Conservation (phyloP, 2,113 vertebrate genomes). For the Axis porcinus region DNA sequence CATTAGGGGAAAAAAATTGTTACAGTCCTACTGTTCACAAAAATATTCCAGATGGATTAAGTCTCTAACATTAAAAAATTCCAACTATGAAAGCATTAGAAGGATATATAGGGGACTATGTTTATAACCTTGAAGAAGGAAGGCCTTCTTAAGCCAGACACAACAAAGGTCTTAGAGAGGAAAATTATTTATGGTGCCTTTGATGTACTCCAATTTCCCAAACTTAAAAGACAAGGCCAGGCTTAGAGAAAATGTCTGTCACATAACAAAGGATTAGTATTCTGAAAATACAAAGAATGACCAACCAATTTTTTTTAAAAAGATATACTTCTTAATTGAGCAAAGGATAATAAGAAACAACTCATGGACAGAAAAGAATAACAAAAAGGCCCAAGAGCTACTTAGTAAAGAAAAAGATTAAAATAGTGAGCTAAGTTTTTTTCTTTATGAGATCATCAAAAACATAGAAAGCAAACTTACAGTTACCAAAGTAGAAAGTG, state of each 20-base stretch:
- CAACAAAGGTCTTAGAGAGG: neutral
- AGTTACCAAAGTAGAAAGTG: neutral
- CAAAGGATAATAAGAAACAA: constrained; percentile 1
- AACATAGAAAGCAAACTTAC: neutral
- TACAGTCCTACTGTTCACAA: constrained; percentile 4
- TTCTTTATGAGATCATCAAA: neutral
- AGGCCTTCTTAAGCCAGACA: constrained; percentile 16
- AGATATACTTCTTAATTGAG: neutral
- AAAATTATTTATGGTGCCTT: constrained; percentile 44
- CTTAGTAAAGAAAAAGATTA: neutral
- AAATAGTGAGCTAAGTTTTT: neutral
- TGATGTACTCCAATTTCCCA: constrained; percentile 12
- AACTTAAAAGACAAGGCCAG: constrained; percentile 47
- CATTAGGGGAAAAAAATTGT: neutral
- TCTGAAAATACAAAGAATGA: neutral
- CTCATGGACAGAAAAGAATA: neutral
- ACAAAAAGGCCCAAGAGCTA: neutral
- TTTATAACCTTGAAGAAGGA: constrained; percentile 23
- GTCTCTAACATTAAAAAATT: neutral
- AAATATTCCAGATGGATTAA: constrained; percentile 25
- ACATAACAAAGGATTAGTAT: constrained; percentile 7
- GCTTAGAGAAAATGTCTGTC: constrained; percentile 2
- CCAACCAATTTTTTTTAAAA: neutral
- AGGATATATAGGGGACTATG: neutral
- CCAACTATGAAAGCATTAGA: neutral